Evolutionary conservation across 2,797 vertebrate genomes (phyloP), one percentile per base, ranked within the genome.

Genomic region (Vespertilio murinus): DNA sequence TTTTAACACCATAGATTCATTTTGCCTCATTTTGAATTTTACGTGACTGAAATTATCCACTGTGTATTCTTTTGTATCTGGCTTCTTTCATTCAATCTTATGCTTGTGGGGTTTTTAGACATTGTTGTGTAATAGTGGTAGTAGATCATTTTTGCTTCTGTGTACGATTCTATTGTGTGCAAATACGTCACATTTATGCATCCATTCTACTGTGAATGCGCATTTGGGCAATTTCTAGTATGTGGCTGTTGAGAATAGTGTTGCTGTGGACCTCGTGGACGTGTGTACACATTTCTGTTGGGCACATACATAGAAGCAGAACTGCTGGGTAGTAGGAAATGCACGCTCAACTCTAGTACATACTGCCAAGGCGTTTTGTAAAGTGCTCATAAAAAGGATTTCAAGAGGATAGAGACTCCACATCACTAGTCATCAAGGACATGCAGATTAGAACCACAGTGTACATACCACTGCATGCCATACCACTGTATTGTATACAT

Each of bases 361-460:
- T n/a, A 59, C 49, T 91, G 35, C 52, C 78, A 85, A 59, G 28
- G 81, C n/a, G 8, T 70, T 94, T 91, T 74, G 30, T 78, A n/a
- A 92, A 91, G 38, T 56, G 38, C 28, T 94, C 89, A 65, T 23
- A 89, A 88, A 82, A 77, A 77, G 52, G 8, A 25, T 81, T 23
- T 81, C 11, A 38, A 40, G 47, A 75, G 10, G 25, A 1, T 4
- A 14, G 35, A 65, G 75, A 56, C 47, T 81, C 33, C 30, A 10
- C 0, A 8, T 64, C 30, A 47, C 42, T 54, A 30, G 10, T 47
- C 33, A 54, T 59, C 22, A 59, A 74, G 28, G 17, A 88, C 93
- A 54, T 65, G 25, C 49, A 91, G 7, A 30, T 69, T 18, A 77
- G 71, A 84, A 52, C 45, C 30, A 49, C 61, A 74, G 2, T 22